Base-by-base conservation (phyloP, 2,888 invertebrate species). In the Nematopogon swammerdamellus region DNA sequence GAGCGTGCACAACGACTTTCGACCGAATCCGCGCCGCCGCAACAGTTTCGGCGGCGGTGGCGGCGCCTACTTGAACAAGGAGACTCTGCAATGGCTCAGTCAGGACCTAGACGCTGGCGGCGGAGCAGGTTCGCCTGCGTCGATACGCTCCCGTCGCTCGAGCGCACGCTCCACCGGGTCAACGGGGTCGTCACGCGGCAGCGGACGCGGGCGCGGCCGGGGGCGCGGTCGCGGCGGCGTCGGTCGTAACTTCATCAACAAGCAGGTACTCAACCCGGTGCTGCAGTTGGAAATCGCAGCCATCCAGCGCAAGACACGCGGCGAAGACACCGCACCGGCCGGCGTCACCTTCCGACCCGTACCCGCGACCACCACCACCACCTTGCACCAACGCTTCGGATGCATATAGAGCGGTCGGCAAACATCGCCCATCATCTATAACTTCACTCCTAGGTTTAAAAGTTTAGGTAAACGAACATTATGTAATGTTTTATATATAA, bases 381-480 rank as follows among this genome's bases (percentile, higher is more conserved):
- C 74, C 19, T 59, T 80, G 47, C 76, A 80, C 65, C 71, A 76
- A 58, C 65, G 80, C 60, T 80, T 80, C 70, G 75, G 69, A 53
- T 36, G 36, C 36, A 36, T 36, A 6, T 36, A 36, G 36, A n/a
- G n/a, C n/a, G n/a, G n/a, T n/a, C n/a, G n/a, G n/a, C n/a, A n/a
- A n/a, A n/a, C n/a, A n/a, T n/a, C n/a, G n/a, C n/a, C n/a, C n/a
- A n/a, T n/a, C n/a, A n/a, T n/a, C n/a, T n/a, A n/a, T n/a, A n/a
- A n/a, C n/a, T n/a, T n/a, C n/a, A n/a, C n/a, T n/a, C n/a, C n/a
- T n/a, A n/a, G n/a, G n/a, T n/a, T n/a, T n/a, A n/a, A n/a, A n/a
- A n/a, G n/a, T n/a, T n/a, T n/a, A n/a, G n/a, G n/a, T n/a, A n/a
- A n/a, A n/a, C n/a, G n/a, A n/a, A n/a, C n/a, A n/a, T n/a, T n/a